Base-by-base conservation (phyloP, 2,113 vertebrate species). In the Brachyhypopomus gauderio region DNA sequence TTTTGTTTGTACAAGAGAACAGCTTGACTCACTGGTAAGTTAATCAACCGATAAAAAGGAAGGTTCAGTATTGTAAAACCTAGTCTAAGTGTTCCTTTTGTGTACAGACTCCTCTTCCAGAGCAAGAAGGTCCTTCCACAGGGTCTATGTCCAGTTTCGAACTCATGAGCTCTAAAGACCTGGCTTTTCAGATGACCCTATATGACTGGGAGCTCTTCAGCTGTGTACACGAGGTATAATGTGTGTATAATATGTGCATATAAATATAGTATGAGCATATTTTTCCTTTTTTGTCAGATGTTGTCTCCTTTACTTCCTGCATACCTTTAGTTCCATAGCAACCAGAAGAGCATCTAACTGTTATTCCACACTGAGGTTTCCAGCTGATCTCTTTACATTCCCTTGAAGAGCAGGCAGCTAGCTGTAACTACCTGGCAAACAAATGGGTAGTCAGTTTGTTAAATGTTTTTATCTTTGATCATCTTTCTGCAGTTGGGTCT, bases 161-260 rank as follows among this genome's bases (percentile, higher is more conserved):
- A 92, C 89, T 99, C 87, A 99, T 99, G 97, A 98, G 97, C 89
- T 99, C 97, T 34, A 99, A 98, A 88, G 97, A 99, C 83, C 88
- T 99, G 88, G 97, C 97, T 11, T 95, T 97, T 91, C 97, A 99
- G 85, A 97, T 99, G 96, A 99, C 97, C 2, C 88, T 96, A 86
- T 98, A 95, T 80, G 97, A 99, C 78, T 99, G 97, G 97, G 97
- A 99, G 77, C 96, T 99, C 84, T 99, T 99, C 95, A 97, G 95
- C 91, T 99, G 97, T 77, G 95, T 99, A 7, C 97, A 99, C 66
- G 97, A 99, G 96, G 97, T 98, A 91, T 56, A 75, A 48, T 27
- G 1, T 34, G 52, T 12, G 12, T 52, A 52, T 52, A 11, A 45
- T 6, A 11, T 45, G 9, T 66, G 60, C 45, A 70, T 25, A 72